Evolutionary conservation across 1,140 invertebrate genomes (phyloP).

Genomic region (Plectrocnemia conspersa): DNA sequence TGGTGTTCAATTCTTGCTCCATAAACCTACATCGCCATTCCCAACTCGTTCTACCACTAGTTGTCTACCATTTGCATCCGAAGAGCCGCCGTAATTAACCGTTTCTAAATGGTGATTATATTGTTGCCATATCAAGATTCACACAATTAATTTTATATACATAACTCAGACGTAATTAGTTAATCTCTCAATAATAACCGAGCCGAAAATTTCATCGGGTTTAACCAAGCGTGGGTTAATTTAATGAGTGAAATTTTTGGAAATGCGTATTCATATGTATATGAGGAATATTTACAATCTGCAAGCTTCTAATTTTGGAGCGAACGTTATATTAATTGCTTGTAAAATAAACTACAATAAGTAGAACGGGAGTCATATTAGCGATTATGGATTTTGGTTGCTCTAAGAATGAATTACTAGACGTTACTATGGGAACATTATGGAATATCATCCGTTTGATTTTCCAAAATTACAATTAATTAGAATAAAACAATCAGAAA

Average conservation of each 20-base stretch:
- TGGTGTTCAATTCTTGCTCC: background rate
- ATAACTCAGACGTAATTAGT: background rate
- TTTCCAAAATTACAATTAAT: no score
- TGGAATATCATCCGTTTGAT: no score
- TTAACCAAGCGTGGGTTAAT: background rate
- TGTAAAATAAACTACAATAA: no score
- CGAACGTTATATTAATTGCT: no score
- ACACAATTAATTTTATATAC: background rate
- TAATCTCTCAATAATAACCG: no score
- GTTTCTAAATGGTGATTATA: background rate
- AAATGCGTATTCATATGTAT: background rate
- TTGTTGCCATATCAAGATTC: background rate
- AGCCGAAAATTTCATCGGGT: background rate
- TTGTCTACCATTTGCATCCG: background rate
- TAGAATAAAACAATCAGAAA: no score
- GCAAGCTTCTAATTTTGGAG: no score
- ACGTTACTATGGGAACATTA: no score
- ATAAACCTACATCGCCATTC: slow-evolving; percentile 21
- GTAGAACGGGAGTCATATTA: no score
- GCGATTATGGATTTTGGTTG: no score
- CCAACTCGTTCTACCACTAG: slow-evolving; percentile 18
- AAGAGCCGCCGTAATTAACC: background rate
- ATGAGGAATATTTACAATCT: no score
- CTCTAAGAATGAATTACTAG: no score
- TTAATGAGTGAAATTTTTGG: background rate